These are phyloP conservation scores for Drosophila jambulina DNA, from an alignment of 1,140 invertebrate genomes.

Conservation along the genomic window DNA sequence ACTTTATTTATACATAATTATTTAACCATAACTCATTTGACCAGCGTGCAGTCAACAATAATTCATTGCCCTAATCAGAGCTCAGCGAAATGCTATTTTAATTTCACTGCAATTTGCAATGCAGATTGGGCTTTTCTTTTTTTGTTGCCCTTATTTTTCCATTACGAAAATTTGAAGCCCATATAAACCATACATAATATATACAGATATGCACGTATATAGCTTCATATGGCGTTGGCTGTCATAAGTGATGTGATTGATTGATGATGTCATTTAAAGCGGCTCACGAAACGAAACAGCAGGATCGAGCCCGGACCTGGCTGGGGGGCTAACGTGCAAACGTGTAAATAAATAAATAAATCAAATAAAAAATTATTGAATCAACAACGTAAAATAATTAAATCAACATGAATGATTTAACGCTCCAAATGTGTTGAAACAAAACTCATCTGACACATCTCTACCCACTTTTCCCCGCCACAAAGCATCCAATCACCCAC, in stretches of 20 bases:
- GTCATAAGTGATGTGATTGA: conserved; percentile 70
- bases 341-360: conserved; percentile 79
- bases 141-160: neutral
- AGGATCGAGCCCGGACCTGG: conserved; percentile 15
- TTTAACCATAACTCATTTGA: conserved; percentile 51
- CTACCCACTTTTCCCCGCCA: conserved; percentile 19
- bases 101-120: conserved; percentile 55
- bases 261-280: conserved; percentile 78
- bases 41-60: conserved; percentile 37
- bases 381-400: conserved; percentile 82
- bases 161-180: conserved; percentile 10
- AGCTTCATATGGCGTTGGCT: conserved; percentile 19
- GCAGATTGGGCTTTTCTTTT: conserved; percentile 19
- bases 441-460: conserved; percentile 50
- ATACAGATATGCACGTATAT: conserved; percentile 16
- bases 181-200: neutral
- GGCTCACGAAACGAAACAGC: conserved; percentile 43
- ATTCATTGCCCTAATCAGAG: conserved; percentile 57
- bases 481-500: conserved; percentile 29
- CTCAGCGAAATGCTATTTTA: conserved; percentile 69
- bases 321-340: conserved; percentile 37
- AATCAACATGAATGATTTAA: conserved; percentile 84
- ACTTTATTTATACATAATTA: conserved; percentile 35
- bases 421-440: conserved; percentile 73
- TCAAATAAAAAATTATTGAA: conserved; percentile 77